These are phyloP conservation scores for Cosmorhoe ocellata DNA, from an alignment of 2,888 invertebrate genomes.

Conservation along the genomic window DNA sequence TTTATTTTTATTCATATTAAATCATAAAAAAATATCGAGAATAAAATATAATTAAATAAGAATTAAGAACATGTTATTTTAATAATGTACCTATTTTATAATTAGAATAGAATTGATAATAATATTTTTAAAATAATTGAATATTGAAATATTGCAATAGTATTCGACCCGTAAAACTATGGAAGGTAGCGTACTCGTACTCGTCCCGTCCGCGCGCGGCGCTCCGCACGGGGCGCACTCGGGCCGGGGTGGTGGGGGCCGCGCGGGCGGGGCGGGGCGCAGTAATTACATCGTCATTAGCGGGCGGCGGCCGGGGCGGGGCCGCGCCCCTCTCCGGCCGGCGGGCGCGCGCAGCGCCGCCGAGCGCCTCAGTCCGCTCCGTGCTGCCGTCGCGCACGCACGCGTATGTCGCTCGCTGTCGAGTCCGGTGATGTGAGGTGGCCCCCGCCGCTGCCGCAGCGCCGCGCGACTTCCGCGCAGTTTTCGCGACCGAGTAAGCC, in stretches of 20 bases:
- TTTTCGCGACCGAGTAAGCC: constrained; percentile 74
- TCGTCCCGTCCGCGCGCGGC: too few relatives aligned
- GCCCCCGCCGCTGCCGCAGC: constrained; percentile 78
- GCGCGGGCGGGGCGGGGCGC: constrained; percentile 53
- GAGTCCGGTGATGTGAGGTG: constrained; percentile 78
- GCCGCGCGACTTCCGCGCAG: constrained; percentile 75
- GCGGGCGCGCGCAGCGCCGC: constrained; percentile 68
- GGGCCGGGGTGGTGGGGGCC: constrained; percentile 27
- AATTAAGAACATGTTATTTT: too few relatives aligned
- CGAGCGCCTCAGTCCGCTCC: constrained; percentile 74
- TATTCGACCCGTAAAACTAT: too few relatives aligned
- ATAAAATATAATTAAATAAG: too few relatives aligned
- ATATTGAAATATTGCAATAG: too few relatives aligned
- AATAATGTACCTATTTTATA: too few relatives aligned
- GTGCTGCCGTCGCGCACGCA: constrained; percentile 82
- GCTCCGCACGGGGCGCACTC: constrained; percentile 25
- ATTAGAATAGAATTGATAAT: too few relatives aligned
- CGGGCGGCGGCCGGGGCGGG: constrained; percentile 72
- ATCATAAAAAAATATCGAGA: too few relatives aligned
- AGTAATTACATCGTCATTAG: constrained; percentile 65
- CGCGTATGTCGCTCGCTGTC: constrained; percentile 82
- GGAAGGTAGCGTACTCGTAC: too few relatives aligned
- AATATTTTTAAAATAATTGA: too few relatives aligned
- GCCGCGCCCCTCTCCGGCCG: constrained; percentile 52
- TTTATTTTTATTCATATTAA: too few relatives aligned